Base-by-base conservation (phyloP, 2,113 vertebrate species). In the Chloropsis hardwickii region DNA sequence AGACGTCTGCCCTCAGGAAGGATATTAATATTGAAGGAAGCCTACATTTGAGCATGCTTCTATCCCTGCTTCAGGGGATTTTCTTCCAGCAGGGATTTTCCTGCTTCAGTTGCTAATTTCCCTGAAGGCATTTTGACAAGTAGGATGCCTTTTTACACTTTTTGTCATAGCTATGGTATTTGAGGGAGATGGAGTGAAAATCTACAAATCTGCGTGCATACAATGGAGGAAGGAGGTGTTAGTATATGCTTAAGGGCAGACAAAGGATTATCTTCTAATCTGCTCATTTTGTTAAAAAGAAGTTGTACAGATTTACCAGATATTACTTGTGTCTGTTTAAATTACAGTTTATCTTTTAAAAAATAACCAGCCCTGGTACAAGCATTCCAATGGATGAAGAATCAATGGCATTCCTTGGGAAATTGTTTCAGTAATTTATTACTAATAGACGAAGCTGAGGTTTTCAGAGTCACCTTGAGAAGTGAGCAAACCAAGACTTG, bases 51-150 rank as follows among this genome's bases (percentile, higher is more conserved):
- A 86, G 65, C 69, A 48, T 79, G n/a, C 48, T 89, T 90, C 77
- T 87, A 53, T 62, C 25, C 35, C 25, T 58, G 65, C 78, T 92
- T 51, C 57, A 44, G 87, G 85, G 74, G 89, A 88, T 94, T 94
- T 96, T 94, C 79, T 85, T 95, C 70, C 94, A 96, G 78, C 0
- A 0, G 81, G 84, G 91, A 90, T 96, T 96, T 95, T 95, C 94
- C 90, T 58, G 62, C 78, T 91, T 88, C 58, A 77, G 72, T 91
- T 92, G 29, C 74, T 90, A 45, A 66, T 69, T 90, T 92, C 31
- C 70, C 89, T 82, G 62, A 64, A 66, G 86, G 84, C 50, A 54
- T 87, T 94, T 72, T 90, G 66, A 85, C 73, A 61, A 73, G 64
- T 25, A 6, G 3, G 39, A 78, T 88, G 82, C 56, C 76, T 85